These are phyloP conservation scores for Drosophila meridionalis DNA, from an alignment of 2,888 invertebrate genomes.

Conservation along the genomic window DNA sequence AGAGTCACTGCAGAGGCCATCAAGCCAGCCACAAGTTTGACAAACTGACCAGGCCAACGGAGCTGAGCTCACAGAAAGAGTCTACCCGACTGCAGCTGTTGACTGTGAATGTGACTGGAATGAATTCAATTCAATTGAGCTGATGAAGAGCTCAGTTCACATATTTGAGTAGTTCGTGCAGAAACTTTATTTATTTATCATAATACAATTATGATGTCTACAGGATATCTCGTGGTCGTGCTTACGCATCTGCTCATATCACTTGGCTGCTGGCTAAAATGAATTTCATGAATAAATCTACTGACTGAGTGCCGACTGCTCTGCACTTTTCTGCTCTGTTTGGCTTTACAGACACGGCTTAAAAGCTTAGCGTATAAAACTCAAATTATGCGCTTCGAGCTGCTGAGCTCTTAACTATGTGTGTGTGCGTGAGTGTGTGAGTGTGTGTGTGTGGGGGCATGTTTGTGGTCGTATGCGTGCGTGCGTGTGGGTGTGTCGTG, in stretches of 20 bases:
- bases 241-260: neutral
- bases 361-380: slow-evolving; percentile 80
- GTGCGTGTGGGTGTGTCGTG: slow-evolving; percentile 18
- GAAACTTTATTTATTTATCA: neutral
- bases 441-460: slow-evolving; percentile 15
- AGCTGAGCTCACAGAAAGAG: neutral
- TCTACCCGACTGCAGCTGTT: neutral
- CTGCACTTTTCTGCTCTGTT: slow-evolving; percentile 29
- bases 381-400: slow-evolving; percentile 69
- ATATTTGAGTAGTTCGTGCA: no score
- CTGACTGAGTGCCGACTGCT: slow-evolving; percentile 36
- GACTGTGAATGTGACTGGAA: no score
- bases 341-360: slow-evolving; percentile 69
- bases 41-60: slow-evolving; percentile 7
- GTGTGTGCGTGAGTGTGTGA: slow-evolving; percentile 11
- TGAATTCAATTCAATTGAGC: neutral
- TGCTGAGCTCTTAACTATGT: slow-evolving; percentile 1
- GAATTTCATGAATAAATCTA: slow-evolving; percentile 21
- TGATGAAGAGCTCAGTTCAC: neutral
- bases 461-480: slow-evolving; percentile 7
- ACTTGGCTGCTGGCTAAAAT: neutral
- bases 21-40: neutral
- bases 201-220: neutral
- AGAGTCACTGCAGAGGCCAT: neutral
- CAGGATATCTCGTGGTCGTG: neutral